Conservation (phyloP, 1,140 invertebrate genomes). For the Cylas formicarius region DNA sequence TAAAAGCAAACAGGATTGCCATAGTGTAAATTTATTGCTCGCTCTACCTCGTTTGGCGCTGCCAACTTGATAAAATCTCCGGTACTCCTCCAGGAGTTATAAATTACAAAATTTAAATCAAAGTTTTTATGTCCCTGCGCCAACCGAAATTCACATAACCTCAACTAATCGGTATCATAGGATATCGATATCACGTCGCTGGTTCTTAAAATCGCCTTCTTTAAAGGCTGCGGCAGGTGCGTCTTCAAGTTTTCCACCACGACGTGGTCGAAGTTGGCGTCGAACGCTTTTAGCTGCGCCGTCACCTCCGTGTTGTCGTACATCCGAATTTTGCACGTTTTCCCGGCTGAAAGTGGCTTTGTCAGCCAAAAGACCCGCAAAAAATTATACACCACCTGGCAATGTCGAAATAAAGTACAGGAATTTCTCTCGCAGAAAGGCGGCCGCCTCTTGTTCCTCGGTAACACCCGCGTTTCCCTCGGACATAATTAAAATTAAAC, state of each 20-base stretch:
- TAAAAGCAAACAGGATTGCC: too few species aligned
- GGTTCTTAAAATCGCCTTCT: conserved; percentile 28
- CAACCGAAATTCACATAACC: too few species aligned
- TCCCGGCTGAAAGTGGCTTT: conserved; percentile 17
- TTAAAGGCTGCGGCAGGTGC: conserved; percentile 15
- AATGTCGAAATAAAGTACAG: conserved; percentile 27
- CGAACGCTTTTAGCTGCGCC: conserved; percentile 29
- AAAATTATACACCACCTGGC: conserved; percentile 22
- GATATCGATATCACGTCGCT: conserved; percentile 28
- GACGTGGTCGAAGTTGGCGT: conserved; percentile 32
- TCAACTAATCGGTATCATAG: too few species aligned
- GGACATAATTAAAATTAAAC: conserved; percentile 6
- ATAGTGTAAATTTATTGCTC: too few species aligned
- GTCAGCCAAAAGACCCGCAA: conserved; percentile 6
- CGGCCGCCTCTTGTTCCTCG: conserved; percentile 22
- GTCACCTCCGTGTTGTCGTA: conserved; percentile 28
- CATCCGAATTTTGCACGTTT: conserved; percentile 28
- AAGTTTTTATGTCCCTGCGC: too few species aligned
- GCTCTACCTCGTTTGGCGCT: too few species aligned
- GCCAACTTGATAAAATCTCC: too few species aligned
- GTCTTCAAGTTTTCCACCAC: conserved; percentile 32
- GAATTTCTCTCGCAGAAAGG: conserved; percentile 33
- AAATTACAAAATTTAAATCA: too few species aligned
- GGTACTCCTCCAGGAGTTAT: too few species aligned
- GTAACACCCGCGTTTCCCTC: conserved; percentile 5